These are phyloP conservation scores for Argynnis bischoffii DNA, from an alignment of 2,888 invertebrate genomes.

Conservation along the genomic window DNA sequence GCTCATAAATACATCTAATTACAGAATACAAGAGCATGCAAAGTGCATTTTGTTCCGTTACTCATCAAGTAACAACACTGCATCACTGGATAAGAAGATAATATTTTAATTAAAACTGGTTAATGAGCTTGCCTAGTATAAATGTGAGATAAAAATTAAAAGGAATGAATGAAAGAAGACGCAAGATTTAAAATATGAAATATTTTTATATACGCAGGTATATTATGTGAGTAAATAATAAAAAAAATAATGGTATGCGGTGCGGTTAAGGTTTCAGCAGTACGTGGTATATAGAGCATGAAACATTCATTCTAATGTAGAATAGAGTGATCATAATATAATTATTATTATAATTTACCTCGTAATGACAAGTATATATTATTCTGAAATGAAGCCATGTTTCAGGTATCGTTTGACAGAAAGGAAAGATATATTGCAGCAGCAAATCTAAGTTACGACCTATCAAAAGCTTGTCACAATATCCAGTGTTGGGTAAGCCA, in stretches of 20 bases:
- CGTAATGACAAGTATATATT: not conserved
- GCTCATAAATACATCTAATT: constrained; percentile 42
- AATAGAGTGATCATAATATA: not conserved
- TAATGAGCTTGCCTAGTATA: too few relatives aligned
- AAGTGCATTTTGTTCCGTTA: constrained; percentile 46
- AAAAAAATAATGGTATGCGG: too few relatives aligned
- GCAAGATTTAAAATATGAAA: too few relatives aligned
- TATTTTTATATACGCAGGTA: too few relatives aligned
- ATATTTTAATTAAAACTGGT: not conserved
- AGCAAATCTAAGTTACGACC: constrained; percentile 1
- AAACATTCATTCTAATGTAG: not conserved
- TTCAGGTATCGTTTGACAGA: constrained; percentile 3
- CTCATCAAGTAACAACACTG: constrained; percentile 6
- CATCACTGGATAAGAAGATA: not conserved
- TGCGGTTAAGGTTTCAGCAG: too few relatives aligned
- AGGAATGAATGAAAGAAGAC: too few relatives aligned
- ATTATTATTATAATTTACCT: not conserved
- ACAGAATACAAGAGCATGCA: constrained; percentile 40
- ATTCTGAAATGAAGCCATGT: not conserved
- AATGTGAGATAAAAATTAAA: too few relatives aligned
- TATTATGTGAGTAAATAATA: too few relatives aligned
- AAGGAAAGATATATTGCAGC: not conserved
- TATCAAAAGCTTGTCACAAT: constrained; percentile 5
- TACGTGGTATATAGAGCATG: not conserved
- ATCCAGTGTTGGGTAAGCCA: not conserved